A percentile compares a stretch with the other conserved stretches of the same genome.
Evolutionary conservation across 2,113 vertebrate species (phyloP).

Genomic region (Paratilapia polleni): DNA sequence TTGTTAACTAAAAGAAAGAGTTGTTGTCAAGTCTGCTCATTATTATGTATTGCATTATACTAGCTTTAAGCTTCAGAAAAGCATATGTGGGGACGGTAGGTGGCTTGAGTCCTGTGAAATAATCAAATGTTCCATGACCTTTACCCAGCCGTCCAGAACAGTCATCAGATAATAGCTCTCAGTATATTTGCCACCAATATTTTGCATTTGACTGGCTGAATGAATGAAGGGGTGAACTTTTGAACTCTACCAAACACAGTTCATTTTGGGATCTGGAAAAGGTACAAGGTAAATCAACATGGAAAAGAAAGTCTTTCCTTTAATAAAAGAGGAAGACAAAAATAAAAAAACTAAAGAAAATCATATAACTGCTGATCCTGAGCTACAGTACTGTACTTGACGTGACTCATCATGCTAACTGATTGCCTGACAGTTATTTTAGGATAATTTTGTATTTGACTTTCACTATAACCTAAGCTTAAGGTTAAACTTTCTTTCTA

Average conservation of each 20-base stretch:
- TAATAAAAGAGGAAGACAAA: neutral
- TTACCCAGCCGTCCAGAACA: neutral
- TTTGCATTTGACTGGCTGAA: neutral
- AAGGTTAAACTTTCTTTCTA: neutral
- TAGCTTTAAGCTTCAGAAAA: neutral
- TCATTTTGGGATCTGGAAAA: neutral
- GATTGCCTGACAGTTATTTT: neutral
- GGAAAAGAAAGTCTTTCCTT: neutral
- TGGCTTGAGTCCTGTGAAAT: neutral
- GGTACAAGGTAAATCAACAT: neutral
- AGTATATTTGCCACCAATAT: neutral
- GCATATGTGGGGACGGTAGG: neutral
- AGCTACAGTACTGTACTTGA: neutral
- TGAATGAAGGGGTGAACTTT: neutral
- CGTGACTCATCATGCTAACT: neutral
- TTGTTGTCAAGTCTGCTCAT: neutral
- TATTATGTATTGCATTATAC: neutral
- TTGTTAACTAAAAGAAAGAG: neutral
- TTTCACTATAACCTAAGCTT: neutral
- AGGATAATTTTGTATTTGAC: neutral
- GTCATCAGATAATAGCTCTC: neutral
- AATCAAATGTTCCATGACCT: conserved; percentile 5
- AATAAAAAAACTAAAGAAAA: accelerated
- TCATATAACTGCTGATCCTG: neutral
- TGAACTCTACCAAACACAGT: neutral